phyloP scores from a whole-genome alignment of 1,140 invertebrate species.

The Caenorhabditis latens region DNA sequence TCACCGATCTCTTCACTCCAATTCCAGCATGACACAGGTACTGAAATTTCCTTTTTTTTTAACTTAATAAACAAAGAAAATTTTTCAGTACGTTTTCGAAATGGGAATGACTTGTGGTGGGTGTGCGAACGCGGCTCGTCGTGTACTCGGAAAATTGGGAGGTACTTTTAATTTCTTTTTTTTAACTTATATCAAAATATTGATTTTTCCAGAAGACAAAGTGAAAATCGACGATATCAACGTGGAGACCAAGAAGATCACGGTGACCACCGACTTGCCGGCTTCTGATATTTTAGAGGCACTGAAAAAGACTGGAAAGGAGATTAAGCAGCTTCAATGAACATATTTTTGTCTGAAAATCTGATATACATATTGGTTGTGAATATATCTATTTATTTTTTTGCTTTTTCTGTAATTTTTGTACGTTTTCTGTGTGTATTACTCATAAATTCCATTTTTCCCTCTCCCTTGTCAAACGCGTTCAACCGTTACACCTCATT shows the following conservation, averaged over 20 bases:
- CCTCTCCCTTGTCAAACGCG: too few relatives aligned
- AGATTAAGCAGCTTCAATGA: slow-evolving; percentile 55
- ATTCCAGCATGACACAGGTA: not conserved
- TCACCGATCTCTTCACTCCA: too few relatives aligned
- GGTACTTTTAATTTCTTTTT: slow-evolving; percentile 53
- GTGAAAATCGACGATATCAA: slow-evolving; percentile 72
- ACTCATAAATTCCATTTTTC: too few relatives aligned
- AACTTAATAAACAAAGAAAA: too few relatives aligned
- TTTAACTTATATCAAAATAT: too few relatives aligned
- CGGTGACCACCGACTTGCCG: slow-evolving; percentile 73
- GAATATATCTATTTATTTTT: not conserved
- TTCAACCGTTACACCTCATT: too few relatives aligned
- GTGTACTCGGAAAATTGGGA: slow-evolving; percentile 76
- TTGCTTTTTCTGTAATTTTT: not conserved
- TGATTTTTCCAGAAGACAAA: slow-evolving; percentile 64
- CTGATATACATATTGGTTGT: slow-evolving; percentile 9
- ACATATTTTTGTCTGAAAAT: not conserved
- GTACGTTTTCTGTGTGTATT: not conserved
- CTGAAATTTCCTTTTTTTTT: too few relatives aligned
- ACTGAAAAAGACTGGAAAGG: slow-evolving; percentile 77
- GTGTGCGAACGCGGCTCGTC: slow-evolving; percentile 77
- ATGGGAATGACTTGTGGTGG: slow-evolving; percentile 79
- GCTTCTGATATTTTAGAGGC: slow-evolving; percentile 71
- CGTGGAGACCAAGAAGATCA: slow-evolving; percentile 72
- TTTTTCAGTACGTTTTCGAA: slow-evolving; percentile 74